Base-by-base conservation (phyloP, 2,113 vertebrate genomes). In the Cephalopterus ornatus region DNA sequence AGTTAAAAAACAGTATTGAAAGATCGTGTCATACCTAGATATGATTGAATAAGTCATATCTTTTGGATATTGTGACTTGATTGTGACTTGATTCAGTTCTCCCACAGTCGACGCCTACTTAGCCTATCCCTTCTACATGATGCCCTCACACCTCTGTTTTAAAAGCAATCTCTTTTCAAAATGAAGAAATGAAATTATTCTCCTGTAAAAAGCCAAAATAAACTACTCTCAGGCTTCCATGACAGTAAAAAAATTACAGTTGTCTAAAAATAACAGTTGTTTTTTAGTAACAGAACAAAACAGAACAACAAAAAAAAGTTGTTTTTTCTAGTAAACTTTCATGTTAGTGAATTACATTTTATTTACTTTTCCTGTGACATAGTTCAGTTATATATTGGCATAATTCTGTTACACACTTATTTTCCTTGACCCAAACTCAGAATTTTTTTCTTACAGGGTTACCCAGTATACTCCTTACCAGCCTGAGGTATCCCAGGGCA, bases 381-480 rank as follows among this genome's bases (percentile, higher is more conserved):
- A 47, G 14, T 49, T 74, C 37, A 46, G 23, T 85, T 88, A 22
- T 13, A 18, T 52, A 18, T 66, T 58, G 42, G 9, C 47, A 23
- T 66, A 62, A 50, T 58, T 78, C 50, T 72, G 33, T 82, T 71
- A 35, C 7, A 14, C 1, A 3, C 41, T 39, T 73, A 9, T 71
- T 90, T 83, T 92, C 49, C 26, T 22, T 44, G 21, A 42, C 7
- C 33, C 42, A 58, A 74, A 77, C 14, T 50, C 20, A 35, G 42
- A 65, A 52, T 71, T 85, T 72, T 91, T 92, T 30, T 63, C 28
- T 88, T 33, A 30, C 96, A 99, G 99, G 99, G 98, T 99, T 92
- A 99, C 99, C 15, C 99, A 99, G 96, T 99, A 99, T 93, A 99
- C 99, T 5, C 99, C 99, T 13, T 99, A 99, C 96, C 99, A 99